A percentile compares a stretch with the other conserved stretches of the same genome.
Evolutionary conservation across 2,797 vertebrate genomes (phyloP).

Genomic region (Tenualosa thibaudeaui): DNA sequence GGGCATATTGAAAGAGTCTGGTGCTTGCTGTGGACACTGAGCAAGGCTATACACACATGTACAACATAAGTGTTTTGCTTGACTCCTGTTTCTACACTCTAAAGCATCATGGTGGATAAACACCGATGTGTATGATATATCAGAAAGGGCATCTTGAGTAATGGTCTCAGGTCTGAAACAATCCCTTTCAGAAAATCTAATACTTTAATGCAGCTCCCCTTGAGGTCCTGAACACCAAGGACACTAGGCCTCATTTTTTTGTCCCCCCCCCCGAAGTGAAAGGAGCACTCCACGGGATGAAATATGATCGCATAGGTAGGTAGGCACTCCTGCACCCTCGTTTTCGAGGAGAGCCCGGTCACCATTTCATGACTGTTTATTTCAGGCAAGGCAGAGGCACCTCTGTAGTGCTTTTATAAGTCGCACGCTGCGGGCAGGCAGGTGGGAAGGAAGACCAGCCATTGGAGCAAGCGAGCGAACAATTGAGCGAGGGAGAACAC

Average conservation of each 20-base stretch:
- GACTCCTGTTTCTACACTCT: neutral
- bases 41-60: constrained; percentile 28
- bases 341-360: constrained; percentile 2
- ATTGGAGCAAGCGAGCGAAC: neutral
- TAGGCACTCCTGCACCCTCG: neutral
- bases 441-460: neutral
- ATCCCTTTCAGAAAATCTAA: neutral
- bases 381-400: neutral
- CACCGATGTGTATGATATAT: neutral
- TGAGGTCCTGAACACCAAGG: neutral
- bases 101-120: neutral
- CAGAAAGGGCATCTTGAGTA: neutral
- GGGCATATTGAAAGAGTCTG: constrained; percentile 2
- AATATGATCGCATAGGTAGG: neutral
- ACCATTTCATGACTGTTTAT: neutral
- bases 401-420: constrained; percentile 1
- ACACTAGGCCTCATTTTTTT: neutral
- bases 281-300: neutral
- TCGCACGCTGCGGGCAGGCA: neutral
- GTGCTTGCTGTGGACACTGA: constrained; percentile 18
- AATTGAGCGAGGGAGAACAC: neutral
- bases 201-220: constrained; percentile 2
- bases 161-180: neutral
- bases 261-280: neutral
- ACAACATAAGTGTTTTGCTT: neutral